phyloP scores from a whole-genome alignment of 1,140 invertebrate species.

The Cyrtorhinus lividipennis region DNA sequence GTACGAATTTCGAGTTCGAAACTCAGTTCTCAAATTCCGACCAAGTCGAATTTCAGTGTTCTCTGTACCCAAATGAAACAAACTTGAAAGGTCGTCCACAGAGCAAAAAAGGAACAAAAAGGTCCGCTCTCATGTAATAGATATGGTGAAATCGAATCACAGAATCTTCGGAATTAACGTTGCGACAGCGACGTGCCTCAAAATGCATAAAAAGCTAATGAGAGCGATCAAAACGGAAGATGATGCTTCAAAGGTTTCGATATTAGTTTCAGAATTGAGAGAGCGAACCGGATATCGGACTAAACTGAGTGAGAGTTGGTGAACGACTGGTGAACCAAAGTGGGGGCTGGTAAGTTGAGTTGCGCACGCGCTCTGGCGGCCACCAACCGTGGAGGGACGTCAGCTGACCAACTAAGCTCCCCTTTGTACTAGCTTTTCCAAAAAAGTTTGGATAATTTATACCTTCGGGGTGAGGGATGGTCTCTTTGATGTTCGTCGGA shows the following conservation, averaged over 20 bases:
- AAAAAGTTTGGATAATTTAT: no score
- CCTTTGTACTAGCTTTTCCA: no score
- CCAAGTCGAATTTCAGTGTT: neutral
- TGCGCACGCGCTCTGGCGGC: neutral
- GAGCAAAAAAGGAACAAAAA: neutral
- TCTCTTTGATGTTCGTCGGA: no score
- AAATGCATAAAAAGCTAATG: neutral
- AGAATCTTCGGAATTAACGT: neutral
- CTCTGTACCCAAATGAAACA: neutral
- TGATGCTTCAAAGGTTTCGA: neutral
- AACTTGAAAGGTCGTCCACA: neutral
- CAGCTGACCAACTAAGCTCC: neutral
- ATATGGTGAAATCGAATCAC: neutral
- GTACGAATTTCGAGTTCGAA: no score
- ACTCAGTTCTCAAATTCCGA: no score
- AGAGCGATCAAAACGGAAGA: neutral
- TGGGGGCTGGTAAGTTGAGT: neutral
- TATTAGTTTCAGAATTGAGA: neutral
- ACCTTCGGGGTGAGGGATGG: no score
- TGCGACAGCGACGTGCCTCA: neutral
- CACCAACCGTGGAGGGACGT: neutral
- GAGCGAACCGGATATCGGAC: neutral
- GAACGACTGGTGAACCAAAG: neutral
- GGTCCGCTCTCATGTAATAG: neutral
- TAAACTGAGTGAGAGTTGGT: neutral